These are phyloP conservation scores for Athene cunicularia DNA, from an alignment of 2,113 vertebrate species.

Conservation along the genomic window DNA sequence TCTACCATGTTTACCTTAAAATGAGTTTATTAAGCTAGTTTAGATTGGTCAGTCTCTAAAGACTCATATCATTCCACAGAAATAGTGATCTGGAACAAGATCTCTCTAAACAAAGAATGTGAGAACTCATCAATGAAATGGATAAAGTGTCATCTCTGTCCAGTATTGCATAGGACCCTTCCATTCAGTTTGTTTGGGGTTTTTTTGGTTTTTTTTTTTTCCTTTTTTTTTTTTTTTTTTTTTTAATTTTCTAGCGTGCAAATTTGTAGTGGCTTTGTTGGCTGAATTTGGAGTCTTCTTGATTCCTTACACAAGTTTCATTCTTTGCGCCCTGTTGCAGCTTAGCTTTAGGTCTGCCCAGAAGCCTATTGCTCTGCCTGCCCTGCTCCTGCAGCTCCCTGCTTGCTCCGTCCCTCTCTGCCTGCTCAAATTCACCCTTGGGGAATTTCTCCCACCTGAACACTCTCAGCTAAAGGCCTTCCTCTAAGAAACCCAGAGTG, in stretches of 20 bases:
- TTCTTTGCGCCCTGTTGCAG: not conserved
- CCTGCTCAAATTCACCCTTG: rapidly evolving
- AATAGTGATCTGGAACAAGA: not conserved
- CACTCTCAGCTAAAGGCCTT: not conserved
- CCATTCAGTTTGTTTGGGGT: not conserved
- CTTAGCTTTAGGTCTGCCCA: not conserved
- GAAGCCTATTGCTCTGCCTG: not conserved
- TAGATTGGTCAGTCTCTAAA: not conserved
- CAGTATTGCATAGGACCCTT: not conserved
- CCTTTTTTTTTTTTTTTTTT: too few relatives aligned
- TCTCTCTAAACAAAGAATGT: not conserved
- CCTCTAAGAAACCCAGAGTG: not conserved
- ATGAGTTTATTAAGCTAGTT: not conserved
- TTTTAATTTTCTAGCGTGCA: not conserved
- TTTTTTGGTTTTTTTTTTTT: too few relatives aligned
- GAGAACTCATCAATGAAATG: not conserved
- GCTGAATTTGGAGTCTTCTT: not conserved
- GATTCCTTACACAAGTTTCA: not conserved
- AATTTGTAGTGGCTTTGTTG: not conserved
- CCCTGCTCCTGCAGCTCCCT: not conserved
- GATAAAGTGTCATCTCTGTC: not conserved
- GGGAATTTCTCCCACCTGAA: not conserved
- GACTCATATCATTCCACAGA: not conserved
- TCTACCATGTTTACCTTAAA: not conserved
- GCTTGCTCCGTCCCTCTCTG: not conserved